Evolutionary conservation across 2,113 vertebrate species (phyloP).

Genomic region (Tragelaphus scriptus): DNA sequence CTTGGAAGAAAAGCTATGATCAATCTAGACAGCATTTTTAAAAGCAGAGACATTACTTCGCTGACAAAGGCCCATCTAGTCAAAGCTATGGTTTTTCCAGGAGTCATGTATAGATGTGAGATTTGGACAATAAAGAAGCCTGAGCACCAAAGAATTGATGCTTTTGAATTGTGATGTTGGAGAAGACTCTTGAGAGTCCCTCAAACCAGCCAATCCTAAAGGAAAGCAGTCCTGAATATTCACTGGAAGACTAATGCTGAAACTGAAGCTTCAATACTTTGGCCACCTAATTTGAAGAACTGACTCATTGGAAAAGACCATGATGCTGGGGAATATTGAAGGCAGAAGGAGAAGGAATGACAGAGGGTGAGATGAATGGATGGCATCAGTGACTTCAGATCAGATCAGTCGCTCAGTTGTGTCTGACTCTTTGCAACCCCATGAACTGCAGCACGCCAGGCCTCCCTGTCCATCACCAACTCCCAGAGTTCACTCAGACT

Average conservation of each 20-base stretch:
- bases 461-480: too few relatives aligned
- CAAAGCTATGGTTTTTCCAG: background rate
- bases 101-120: background rate
- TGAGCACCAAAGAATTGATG: background rate
- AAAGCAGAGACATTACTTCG: background rate
- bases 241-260: background rate
- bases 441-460: too few relatives aligned
- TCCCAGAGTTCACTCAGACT: too few relatives aligned
- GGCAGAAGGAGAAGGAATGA: too few relatives aligned
- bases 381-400: too few relatives aligned
- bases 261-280: too few relatives aligned
- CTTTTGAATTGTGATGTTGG: background rate
- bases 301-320: too few relatives aligned
- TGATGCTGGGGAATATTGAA: too few relatives aligned
- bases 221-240: background rate
- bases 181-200: background rate
- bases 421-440: too few relatives aligned
- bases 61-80: background rate
- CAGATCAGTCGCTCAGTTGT: too few relatives aligned
- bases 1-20: background rate
- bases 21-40: background rate
- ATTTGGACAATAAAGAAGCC: background rate
- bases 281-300: too few relatives aligned
- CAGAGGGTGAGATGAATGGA: too few relatives aligned
- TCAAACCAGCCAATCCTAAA: background rate